A percentile compares a stretch with the other conserved stretches of the same genome.
Conservation (phyloP, 2,888 invertebrate genomes). For the Augiades crinisus region DNA sequence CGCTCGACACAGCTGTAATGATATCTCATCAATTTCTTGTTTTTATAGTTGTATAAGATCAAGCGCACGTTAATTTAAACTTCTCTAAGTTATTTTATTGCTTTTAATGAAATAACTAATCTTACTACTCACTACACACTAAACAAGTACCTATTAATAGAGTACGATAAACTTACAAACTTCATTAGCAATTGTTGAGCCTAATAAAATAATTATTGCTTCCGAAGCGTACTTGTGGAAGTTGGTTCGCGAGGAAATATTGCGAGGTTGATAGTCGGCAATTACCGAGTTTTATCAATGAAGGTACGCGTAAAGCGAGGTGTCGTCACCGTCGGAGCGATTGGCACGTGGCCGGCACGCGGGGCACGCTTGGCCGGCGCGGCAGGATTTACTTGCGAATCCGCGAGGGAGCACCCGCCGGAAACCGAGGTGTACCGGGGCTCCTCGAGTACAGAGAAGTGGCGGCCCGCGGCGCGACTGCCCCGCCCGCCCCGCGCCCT, state of each 20-base stretch:
- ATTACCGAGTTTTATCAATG: slow-evolving; percentile 66
- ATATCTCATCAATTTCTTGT: not conserved
- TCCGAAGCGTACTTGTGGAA: slow-evolving; percentile 16
- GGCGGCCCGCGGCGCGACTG: slow-evolving; percentile 72
- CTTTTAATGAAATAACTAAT: too few relatives aligned
- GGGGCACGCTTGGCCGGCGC: slow-evolving; percentile 59
- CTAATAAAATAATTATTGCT: slow-evolving; percentile 1
- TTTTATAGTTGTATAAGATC: too few relatives aligned
- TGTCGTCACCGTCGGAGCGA: slow-evolving; percentile 44
- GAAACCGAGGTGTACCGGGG: slow-evolving; percentile 80
- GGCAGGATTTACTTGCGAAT: slow-evolving; percentile 59
- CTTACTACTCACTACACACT: too few relatives aligned
- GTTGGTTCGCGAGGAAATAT: slow-evolving; percentile 5
- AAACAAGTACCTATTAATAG: too few relatives aligned
- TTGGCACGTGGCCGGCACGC: slow-evolving; percentile 73
- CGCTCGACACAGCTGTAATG: not conserved
- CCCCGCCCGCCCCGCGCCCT: slow-evolving; percentile 51
- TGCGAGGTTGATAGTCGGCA: slow-evolving; percentile 50
- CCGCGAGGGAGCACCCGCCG: slow-evolving; percentile 75
- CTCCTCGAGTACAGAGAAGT: slow-evolving; percentile 79
- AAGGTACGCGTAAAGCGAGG: slow-evolving; percentile 47
- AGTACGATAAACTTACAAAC: not conserved
- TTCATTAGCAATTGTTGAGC: too few relatives aligned
- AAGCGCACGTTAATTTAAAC: not conserved
- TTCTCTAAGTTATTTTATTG: too few relatives aligned